Percentiles rank a stretch among this genome's conserved stretches.
phyloP scores from a whole-genome alignment of 2,888 invertebrate species.

The Norana najaformis region DNA sequence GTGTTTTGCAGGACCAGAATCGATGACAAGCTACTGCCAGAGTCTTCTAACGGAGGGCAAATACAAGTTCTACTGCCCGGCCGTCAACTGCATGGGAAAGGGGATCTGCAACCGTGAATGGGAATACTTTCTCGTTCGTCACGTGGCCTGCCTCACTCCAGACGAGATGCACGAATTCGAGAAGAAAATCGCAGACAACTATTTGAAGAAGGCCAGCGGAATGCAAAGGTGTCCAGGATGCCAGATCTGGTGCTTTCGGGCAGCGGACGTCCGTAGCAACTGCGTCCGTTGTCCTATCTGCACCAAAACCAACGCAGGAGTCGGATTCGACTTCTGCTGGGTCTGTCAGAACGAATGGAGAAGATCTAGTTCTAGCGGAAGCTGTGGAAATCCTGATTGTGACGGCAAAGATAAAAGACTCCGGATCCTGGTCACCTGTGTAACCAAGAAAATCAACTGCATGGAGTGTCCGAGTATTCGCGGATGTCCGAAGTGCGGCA shows the following conservation, averaged over 20 bases:
- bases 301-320: background rate
- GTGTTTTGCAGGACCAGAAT: background rate
- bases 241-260: slow-evolving; percentile 10
- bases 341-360: background rate
- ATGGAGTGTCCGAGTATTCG: slow-evolving; percentile 24
- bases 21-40: slow-evolving; percentile 31
- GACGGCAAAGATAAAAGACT: background rate
- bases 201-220: background rate
- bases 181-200: slow-evolving; percentile 18
- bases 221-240: slow-evolving; percentile 28
- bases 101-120: slow-evolving; percentile 7
- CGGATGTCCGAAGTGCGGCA: slow-evolving; percentile 23
- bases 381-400: slow-evolving; percentile 16
- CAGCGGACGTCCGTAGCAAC: background rate
- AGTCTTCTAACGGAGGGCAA: background rate
- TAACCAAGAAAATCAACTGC: background rate
- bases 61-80: slow-evolving; percentile 25
- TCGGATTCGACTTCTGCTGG: slow-evolving; percentile 27
- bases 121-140: slow-evolving; percentile 23
- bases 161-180: slow-evolving; percentile 27
- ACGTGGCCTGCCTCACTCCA: slow-evolving; percentile 26
- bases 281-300: slow-evolving; percentile 26
- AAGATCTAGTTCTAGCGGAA: background rate
- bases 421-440: background rate
- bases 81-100: background rate